These are phyloP conservation scores for Varanus komodoensis DNA, from an alignment of 2,113 vertebrate genomes.

Conservation along the genomic window DNA sequence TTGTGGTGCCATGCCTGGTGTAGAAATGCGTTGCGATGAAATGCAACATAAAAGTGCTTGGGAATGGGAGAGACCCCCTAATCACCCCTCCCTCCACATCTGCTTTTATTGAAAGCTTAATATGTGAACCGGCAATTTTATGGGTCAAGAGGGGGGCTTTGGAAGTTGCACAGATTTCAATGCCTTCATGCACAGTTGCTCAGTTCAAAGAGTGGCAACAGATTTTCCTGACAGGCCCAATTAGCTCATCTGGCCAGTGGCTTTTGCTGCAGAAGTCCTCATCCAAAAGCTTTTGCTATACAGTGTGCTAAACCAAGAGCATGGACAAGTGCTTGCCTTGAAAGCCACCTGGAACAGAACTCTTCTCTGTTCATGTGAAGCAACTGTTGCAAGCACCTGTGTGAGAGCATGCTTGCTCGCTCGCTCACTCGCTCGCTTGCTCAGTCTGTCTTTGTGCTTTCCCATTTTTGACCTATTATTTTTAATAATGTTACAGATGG, in stretches of 20 bases:
- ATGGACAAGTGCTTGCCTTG: constrained; percentile 22
- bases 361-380: constrained; percentile 32
- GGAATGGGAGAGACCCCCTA: constrained; percentile 34
- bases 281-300: constrained; percentile 22
- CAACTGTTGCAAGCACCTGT: background rate
- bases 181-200: constrained; percentile 40
- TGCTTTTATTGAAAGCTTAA: constrained; percentile 25
- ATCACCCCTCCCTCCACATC: background rate
- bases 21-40: constrained; percentile 30
- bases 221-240: constrained; percentile 60
- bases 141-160: constrained; percentile 48
- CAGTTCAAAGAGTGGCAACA: constrained; percentile 58
- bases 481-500: background rate
- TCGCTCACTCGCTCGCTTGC: no score
- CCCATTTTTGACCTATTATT: background rate
- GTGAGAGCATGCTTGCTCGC: background rate
- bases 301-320: background rate
- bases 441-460: background rate
- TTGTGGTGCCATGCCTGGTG: background rate
- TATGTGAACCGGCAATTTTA: constrained; percentile 45
- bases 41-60: constrained; percentile 21
- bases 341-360: constrained; percentile 42
- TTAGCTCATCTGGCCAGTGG: constrained; percentile 53
- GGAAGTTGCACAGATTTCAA: constrained; percentile 47
- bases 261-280: constrained; percentile 38